Evolutionary conservation across 2,797 vertebrate species (phyloP).

Genomic region (Myotis myotis): DNA sequence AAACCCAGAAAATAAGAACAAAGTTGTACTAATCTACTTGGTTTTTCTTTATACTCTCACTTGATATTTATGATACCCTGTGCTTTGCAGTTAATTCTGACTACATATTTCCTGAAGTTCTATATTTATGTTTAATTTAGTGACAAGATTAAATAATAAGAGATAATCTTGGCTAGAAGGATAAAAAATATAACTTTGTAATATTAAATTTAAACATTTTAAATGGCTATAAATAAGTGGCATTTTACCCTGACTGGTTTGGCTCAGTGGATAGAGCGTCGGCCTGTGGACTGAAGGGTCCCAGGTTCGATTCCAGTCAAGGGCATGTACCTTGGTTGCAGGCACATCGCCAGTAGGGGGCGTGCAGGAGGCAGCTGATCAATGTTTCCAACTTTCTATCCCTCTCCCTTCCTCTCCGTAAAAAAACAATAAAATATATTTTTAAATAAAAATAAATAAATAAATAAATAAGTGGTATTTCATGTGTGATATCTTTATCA

Average conservation of each 20-base stretch:
- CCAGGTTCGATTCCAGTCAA: too few species aligned
- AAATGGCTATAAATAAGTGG: constrained; percentile 42
- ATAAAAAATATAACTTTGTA: constrained; percentile 37
- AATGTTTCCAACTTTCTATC: too few species aligned
- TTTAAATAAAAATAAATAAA: too few species aligned
- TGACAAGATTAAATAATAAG: background rate
- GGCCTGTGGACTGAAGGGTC: too few species aligned
- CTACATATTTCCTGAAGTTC: background rate
- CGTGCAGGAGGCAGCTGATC: too few species aligned
- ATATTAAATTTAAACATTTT: constrained; percentile 26
- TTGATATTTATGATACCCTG: background rate
- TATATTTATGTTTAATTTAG: constrained; percentile 23
- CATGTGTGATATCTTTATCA: constrained; percentile 8
- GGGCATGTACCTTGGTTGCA: too few species aligned
- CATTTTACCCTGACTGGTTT: background rate
- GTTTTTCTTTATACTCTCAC: constrained; percentile 11
- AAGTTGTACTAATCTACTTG: background rate
- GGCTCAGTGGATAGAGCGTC: too few species aligned
- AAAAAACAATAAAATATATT: too few species aligned
- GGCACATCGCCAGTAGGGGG: too few species aligned
- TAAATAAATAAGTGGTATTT: background rate
- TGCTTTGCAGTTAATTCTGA: background rate
- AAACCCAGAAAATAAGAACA: constrained; percentile 33
- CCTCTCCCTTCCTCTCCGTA: too few species aligned
- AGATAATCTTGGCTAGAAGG: background rate